Evolutionary conservation across 2,888 invertebrate species (phyloP).

Genomic region (Ramazzottius varieornatus): DNA sequence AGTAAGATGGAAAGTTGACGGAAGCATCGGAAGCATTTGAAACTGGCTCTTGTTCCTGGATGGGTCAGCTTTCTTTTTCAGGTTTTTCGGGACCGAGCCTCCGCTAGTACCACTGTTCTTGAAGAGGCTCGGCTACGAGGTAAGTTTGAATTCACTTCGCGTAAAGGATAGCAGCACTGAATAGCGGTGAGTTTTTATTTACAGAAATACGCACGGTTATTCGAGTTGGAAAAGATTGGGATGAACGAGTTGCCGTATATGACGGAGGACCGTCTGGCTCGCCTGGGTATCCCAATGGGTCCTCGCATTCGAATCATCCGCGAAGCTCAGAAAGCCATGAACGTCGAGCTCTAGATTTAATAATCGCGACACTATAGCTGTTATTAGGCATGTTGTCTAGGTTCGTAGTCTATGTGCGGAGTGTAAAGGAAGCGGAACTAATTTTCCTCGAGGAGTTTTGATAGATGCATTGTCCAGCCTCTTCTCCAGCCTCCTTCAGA

Average conservation of each 20-base stretch:
- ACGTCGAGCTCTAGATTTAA: background rate
- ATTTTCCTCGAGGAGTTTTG: too few relatives aligned
- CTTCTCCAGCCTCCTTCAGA: too few relatives aligned
- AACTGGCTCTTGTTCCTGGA: too few relatives aligned
- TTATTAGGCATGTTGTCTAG: too few relatives aligned
- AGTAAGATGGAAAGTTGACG: too few relatives aligned
- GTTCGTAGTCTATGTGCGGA: too few relatives aligned
- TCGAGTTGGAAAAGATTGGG: conserved; percentile 60
- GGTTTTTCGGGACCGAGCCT: conserved; percentile 72
- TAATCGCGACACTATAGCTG: background rate
- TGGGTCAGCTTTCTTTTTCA: conserved; percentile 12
- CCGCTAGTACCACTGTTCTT: conserved; percentile 63
- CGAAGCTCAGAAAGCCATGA: conserved; percentile 34
- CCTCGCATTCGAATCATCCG: conserved; percentile 61
- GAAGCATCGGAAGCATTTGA: too few relatives aligned
- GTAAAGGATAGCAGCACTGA: too few relatives aligned
- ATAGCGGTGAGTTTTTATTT: too few relatives aligned
- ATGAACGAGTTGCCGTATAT: conserved; percentile 70
- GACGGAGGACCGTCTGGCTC: conserved; percentile 57
- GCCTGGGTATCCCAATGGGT: conserved; percentile 66
- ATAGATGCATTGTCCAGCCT: too few relatives aligned
- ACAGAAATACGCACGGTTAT: conserved; percentile 56
- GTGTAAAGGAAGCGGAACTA: background rate
- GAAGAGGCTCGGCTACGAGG: conserved; percentile 71
- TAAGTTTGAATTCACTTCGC: too few relatives aligned